These are phyloP conservation scores for Dipodomys stephensi DNA, from an alignment of 2,113 vertebrate species.

Conservation along the genomic window DNA sequence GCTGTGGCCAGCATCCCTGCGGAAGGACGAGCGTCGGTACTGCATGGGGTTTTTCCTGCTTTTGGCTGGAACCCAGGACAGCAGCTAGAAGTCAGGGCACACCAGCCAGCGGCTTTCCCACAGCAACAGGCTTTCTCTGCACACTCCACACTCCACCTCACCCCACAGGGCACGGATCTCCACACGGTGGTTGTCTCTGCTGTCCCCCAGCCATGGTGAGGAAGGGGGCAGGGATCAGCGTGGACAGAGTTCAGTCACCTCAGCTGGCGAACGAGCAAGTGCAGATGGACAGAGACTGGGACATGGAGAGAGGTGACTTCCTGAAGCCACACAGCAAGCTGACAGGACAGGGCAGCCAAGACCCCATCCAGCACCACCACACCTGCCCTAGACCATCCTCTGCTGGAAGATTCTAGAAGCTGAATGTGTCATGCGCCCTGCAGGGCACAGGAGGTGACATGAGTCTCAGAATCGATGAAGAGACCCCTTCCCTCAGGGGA, in stretches of 20 bases:
- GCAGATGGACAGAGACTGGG: not conserved
- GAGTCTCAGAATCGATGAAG: conserved; percentile 15
- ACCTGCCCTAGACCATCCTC: not conserved
- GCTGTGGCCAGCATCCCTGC: too few species aligned
- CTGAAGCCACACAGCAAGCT: not conserved
- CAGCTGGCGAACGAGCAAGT: not conserved
- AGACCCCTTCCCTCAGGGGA: not conserved
- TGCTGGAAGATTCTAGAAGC: not conserved
- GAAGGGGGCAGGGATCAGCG: not conserved
- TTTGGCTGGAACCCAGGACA: too few species aligned
- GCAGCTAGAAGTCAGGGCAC: too few species aligned
- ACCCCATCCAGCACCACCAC: not conserved
- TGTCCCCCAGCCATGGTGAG: too few species aligned
- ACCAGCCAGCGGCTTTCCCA: too few species aligned
- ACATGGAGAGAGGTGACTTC: not conserved
- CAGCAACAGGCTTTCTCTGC: too few species aligned
- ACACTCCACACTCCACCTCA: too few species aligned
- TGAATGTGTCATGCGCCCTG: not conserved
- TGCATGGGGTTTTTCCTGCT: too few species aligned
- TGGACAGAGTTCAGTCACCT: not conserved
- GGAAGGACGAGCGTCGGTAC: too few species aligned
- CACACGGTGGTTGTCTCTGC: too few species aligned
- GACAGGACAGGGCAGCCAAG: not conserved
- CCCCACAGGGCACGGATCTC: too few species aligned
- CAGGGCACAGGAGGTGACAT: not conserved